These are phyloP conservation scores for Brienomyrus brachyistius DNA, from an alignment of 2,113 vertebrate species.

Conservation along the genomic window DNA sequence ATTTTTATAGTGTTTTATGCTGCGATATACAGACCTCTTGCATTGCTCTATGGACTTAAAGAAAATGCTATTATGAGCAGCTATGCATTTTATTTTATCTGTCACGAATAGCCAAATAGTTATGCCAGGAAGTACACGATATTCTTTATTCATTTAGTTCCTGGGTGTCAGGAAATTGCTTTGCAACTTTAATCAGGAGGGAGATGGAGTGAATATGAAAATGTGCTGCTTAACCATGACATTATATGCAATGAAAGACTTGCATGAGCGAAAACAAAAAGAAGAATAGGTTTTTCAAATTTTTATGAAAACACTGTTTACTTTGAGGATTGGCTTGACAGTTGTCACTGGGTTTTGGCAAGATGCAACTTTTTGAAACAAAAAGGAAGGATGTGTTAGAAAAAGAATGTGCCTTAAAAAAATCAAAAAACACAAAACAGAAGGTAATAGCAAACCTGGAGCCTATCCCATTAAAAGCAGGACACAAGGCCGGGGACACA, in stretches of 20 bases:
- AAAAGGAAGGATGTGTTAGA: background rate
- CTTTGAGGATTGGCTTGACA: background rate
- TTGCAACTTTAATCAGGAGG: constrained; percentile 2
- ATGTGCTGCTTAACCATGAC: background rate
- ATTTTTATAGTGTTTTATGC: background rate
- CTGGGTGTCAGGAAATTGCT: background rate
- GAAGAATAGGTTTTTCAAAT: background rate
- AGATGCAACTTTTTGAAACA: background rate
- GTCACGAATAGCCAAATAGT: background rate
- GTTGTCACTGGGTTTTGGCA: background rate
- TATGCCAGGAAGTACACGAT: background rate
- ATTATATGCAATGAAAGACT: background rate
- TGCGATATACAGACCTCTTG: background rate
- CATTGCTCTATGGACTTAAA: background rate
- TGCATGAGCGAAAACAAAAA: background rate
- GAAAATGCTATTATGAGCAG: background rate
- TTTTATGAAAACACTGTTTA: background rate
- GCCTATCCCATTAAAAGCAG: background rate
- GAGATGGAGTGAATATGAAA: constrained; percentile 7
- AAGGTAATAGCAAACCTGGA: background rate
- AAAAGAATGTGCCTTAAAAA: background rate
- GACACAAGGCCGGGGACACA: background rate
- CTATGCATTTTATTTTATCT: constrained; percentile 8
- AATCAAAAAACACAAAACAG: background rate
- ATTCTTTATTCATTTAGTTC: constrained; percentile 12